Evolutionary conservation across 2,888 invertebrate genomes (phyloP), one percentile per base, ranked within the genome.

Genomic region (Agriopis leucophaearia): DNA sequence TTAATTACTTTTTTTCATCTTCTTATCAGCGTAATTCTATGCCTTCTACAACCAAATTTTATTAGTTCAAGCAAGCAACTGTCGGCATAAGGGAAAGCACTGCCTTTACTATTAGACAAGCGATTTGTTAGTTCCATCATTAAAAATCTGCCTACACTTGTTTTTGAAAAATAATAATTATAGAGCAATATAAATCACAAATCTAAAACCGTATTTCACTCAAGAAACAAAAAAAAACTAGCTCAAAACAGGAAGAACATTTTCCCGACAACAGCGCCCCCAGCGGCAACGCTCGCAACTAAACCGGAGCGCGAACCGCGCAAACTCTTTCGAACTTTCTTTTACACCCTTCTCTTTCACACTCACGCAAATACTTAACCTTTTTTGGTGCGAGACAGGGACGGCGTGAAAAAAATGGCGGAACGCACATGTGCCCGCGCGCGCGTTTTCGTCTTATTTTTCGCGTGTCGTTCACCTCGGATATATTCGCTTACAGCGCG

Each of bases 381-480:
- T 81, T 88, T 92, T 92, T 91, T 82, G 90, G 88, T 83, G 88
- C 84, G 79, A 81, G 91, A 92, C 75, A 78, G 87, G 83, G 93
- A 92, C 72, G 75, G 87, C 73, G 75, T 75, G 76, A 88, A 91
- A 93, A 93, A 94, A 93, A 92, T 91, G 88, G 88, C 84, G 81
- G 88, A 87, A 91, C 91, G 89, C 92, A 92, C 91, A 92, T 92
- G 92, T 93, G 94, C 91, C 87, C 88, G 83, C 76, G 88, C 85
- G 88, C 81, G 79, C 76, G 83, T 86, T 83, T 91, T 92, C 88
- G 90, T 90, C 87, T 92, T 93, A 86, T 91, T 93, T 92, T 94
- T 94, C 87, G 91, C 88, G 85, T 91, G 89, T 92, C 92, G 86
- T 92, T 93, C 84, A 82, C 91, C 92, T 87, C 85, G 88, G 85